A percentile compares a stretch with the other conserved stretches of the same genome.
Evolutionary conservation across 2,888 invertebrate genomes (phyloP).

Genomic region (Synergus japonicus): DNA sequence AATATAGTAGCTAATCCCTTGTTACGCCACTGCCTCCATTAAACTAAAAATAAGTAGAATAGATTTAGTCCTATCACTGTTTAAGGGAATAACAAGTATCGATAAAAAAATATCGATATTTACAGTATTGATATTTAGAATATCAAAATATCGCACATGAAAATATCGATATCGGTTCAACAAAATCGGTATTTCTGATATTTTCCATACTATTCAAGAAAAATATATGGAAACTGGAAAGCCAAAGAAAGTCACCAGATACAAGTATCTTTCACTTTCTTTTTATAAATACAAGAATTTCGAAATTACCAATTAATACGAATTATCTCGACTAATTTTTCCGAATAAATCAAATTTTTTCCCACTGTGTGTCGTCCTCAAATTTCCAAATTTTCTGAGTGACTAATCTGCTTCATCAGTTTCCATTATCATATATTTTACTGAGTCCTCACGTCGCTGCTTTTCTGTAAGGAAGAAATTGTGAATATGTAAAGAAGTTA

Average conservation of each 20-base stretch:
- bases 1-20: not conserved
- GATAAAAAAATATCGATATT: too few species aligned
- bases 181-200: too few species aligned
- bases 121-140: too few species aligned
- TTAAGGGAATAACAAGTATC: not conserved
- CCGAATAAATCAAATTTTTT: too few species aligned
- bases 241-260: not conserved
- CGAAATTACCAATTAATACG: too few species aligned
- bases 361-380: not conserved
- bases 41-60: not conserved
- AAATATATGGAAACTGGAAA: not conserved
- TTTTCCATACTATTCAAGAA: not conserved
- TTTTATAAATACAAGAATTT: not conserved
- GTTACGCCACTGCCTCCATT: conserved; percentile 25
- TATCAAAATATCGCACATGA: too few species aligned
- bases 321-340: too few species aligned
- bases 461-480: not conserved
- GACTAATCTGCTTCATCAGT: not conserved
- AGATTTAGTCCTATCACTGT: not conserved
- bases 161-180: too few species aligned
- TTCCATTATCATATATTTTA: not conserved
- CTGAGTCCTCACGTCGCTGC: not conserved
- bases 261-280: not conserved
- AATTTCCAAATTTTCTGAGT: not conserved
- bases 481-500: conserved; percentile 19